Percentiles rank a stretch among this genome's conserved stretches.
These are phyloP conservation scores for Hypolimnas misippus DNA, from an alignment of 2,888 invertebrate genomes.

Conservation along the genomic window DNA sequence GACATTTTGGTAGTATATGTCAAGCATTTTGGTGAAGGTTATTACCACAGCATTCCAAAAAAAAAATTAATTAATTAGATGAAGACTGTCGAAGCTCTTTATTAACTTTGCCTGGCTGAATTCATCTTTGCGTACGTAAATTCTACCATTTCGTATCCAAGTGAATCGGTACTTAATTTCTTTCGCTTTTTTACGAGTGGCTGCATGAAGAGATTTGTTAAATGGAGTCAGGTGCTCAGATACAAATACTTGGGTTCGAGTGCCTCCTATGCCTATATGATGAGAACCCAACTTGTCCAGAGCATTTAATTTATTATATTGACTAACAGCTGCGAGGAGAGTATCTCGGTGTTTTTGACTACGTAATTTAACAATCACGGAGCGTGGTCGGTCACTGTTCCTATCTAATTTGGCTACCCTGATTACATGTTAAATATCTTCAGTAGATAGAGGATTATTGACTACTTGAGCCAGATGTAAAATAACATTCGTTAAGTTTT, in stretches of 20 bases:
- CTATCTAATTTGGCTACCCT: conserved; percentile 2
- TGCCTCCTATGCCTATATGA: neutral
- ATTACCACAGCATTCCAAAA: neutral
- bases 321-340: neutral
- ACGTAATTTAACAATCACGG: conserved; percentile 19
- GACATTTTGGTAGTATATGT: neutral
- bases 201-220: neutral
- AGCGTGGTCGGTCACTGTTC: conserved; percentile 5
- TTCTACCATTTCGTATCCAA: no score
- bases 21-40: neutral
- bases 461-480: neutral
- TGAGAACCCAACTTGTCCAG: neutral
- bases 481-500: conserved; percentile 6
- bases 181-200: neutral
- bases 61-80: neutral
- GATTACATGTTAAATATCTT: conserved; percentile 12
- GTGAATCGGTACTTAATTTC: neutral
- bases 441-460: neutral
- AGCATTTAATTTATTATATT: neutral
- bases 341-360: neutral
- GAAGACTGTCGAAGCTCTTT: no score
- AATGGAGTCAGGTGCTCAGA: neutral
- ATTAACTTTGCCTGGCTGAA: conserved; percentile 3
- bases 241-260: neutral
- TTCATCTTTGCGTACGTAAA: neutral